These are phyloP conservation scores for Hirtodrosophila duncani DNA, from an alignment of 2,888 invertebrate genomes.

Conservation along the genomic window DNA sequence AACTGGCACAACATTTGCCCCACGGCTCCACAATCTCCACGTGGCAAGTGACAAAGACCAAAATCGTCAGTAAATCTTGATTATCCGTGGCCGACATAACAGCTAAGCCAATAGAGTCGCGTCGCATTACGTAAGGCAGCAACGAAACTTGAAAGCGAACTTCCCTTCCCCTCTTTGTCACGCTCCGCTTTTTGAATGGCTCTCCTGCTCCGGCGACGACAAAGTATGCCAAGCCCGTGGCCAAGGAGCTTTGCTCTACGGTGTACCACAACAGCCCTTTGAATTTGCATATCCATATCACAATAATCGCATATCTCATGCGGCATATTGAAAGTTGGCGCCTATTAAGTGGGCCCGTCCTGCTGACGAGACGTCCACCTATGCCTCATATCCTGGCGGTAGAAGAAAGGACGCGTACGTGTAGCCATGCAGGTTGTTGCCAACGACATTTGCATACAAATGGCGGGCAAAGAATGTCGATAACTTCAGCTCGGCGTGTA, in stretches of 20 bases:
- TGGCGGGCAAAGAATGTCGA: conserved; percentile 46
- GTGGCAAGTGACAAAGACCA: conserved; percentile 17
- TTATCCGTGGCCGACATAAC: conserved; percentile 25
- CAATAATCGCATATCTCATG: conserved; percentile 49
- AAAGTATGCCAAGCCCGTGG: conserved; percentile 42
- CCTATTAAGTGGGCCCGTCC: conserved; percentile 31
- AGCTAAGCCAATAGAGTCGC: conserved; percentile 1
- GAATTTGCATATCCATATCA: conserved; percentile 61
- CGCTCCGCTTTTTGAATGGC: conserved; percentile 21
- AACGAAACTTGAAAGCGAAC: conserved; percentile 26
- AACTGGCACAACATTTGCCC: conserved; percentile 3
- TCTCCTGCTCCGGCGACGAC: background rate
- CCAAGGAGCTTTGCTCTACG: conserved; percentile 31
- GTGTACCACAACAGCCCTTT: conserved; percentile 8
- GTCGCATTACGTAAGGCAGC: conserved; percentile 47
- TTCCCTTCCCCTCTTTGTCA: conserved; percentile 37
- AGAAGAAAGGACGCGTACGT: conserved; percentile 13
- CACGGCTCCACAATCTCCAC: conserved; percentile 3
- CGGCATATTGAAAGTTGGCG: conserved; percentile 46
- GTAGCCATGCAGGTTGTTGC: too few relatives aligned
- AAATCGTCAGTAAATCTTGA: conserved; percentile 35
- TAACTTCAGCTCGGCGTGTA: conserved; percentile 30
- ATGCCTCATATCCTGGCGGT: conserved; percentile 33
- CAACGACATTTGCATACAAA: conserved; percentile 48
- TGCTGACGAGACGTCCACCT: background rate